Percentiles rank a stretch among this genome's conserved stretches.
Conservation (phyloP, 2,113 vertebrate genomes). For the Myanophis thanlyinensis region DNA sequence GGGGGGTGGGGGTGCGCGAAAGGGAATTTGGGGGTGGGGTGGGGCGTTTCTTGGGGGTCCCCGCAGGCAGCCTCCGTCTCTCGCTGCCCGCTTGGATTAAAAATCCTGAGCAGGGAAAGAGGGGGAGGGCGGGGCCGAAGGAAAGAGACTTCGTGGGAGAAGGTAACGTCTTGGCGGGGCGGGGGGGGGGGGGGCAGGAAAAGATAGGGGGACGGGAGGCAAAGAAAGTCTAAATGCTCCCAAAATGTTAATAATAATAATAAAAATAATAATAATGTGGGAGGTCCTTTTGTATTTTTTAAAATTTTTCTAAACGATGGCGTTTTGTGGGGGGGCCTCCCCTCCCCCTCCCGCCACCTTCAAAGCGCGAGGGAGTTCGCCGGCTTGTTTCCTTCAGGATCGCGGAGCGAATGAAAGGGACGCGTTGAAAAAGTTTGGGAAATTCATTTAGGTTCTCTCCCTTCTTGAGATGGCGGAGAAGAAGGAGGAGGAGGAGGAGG, state of each 20-base stretch:
- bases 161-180: conserved; percentile 62
- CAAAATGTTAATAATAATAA: too few relatives aligned
- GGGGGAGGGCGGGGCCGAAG: conserved; percentile 41
- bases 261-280: too few relatives aligned
- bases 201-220: background rate
- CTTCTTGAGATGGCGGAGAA: background rate
- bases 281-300: background rate
- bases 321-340: too few relatives aligned
- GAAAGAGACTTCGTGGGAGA: conserved; percentile 64
- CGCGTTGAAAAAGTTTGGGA: background rate
- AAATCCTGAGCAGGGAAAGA: background rate
- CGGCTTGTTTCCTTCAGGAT: background rate
- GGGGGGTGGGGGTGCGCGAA: too few relatives aligned
- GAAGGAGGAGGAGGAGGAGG: too few relatives aligned
- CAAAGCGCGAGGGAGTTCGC: background rate
- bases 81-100: conserved; percentile 46
- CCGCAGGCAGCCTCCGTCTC: background rate
- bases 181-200: background rate
- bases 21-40: conserved; percentile 24
- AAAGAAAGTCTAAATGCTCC: background rate
- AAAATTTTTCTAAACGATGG: too few relatives aligned
- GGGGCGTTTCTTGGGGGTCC: background rate
- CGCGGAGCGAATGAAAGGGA: background rate
- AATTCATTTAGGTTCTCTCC: background rate
- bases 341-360: background rate